Evolutionary conservation across 2,797 vertebrate genomes (phyloP).

Genomic region (Falco cherrug): DNA sequence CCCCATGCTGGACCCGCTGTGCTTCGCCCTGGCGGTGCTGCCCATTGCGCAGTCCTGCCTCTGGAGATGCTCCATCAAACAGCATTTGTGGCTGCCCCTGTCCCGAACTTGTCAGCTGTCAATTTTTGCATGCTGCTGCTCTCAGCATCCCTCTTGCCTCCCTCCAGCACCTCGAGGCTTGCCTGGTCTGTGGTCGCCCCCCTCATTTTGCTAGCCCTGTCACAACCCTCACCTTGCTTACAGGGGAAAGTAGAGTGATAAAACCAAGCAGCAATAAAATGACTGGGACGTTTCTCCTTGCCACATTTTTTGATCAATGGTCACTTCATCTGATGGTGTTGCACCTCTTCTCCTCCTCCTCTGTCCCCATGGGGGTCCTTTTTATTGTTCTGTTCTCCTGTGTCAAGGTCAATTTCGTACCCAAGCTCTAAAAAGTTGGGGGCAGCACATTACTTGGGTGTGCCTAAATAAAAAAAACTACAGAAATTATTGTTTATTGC

Average conservation of each 20-base stretch:
- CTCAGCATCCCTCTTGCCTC: background rate
- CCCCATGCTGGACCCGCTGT: fast-evolving
- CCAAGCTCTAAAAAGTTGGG: background rate
- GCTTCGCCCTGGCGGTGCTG: fast-evolving
- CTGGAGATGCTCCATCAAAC: background rate
- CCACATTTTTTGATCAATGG: background rate
- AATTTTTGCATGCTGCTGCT: fast-evolving
- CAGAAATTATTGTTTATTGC: background rate
- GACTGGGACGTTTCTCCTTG: background rate
- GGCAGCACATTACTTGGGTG: background rate
- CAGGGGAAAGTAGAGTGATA: no score
- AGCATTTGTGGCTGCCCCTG: background rate
- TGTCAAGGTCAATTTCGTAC: background rate
- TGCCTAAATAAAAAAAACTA: background rate
- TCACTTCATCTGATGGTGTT: background rate
- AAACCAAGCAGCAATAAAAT: background rate
- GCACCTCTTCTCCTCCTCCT: background rate
- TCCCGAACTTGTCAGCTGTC: background rate
- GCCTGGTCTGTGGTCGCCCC: no score
- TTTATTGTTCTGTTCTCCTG: background rate
- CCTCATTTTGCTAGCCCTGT: background rate
- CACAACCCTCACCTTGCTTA: background rate
- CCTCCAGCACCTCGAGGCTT: fast-evolving
- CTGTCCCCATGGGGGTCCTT: background rate
- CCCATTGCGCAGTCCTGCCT: fast-evolving